These are phyloP conservation scores for Lordiphosa clarofinis DNA, from an alignment of 1,140 invertebrate species.

Conservation along the genomic window DNA sequence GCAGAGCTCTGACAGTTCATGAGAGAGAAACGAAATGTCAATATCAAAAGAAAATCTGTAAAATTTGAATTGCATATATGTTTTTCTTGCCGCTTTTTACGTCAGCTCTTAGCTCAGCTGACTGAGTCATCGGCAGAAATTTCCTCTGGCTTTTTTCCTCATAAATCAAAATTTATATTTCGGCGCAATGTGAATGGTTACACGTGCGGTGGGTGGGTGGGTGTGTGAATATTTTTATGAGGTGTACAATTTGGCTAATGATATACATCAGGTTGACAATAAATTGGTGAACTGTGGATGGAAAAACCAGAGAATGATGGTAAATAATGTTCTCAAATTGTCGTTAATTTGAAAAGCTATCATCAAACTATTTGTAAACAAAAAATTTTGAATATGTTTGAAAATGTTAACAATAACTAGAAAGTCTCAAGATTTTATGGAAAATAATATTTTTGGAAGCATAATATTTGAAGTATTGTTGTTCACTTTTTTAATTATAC, in stretches of 20 bases:
- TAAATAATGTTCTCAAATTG: slow-evolving; percentile 43
- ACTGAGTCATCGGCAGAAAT: slow-evolving; percentile 36
- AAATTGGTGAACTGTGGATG: slow-evolving; percentile 18
- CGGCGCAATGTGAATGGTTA: slow-evolving; percentile 7
- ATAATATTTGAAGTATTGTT: no score
- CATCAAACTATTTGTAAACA: slow-evolving; percentile 17
- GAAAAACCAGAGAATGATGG: not conserved
- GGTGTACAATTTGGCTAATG: slow-evolving; percentile 42
- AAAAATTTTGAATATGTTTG: no score
- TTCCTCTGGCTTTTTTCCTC: slow-evolving; percentile 24
- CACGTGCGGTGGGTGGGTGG: not conserved
- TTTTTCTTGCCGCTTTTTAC: slow-evolving; percentile 13
- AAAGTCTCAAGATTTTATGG: no score
- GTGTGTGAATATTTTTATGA: slow-evolving; percentile 24
- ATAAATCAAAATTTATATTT: slow-evolving; percentile 31
- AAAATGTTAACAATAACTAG: no score
- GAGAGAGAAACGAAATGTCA: slow-evolving; percentile 18
- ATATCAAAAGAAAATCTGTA: slow-evolving; percentile 6
- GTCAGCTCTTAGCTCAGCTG: slow-evolving; percentile 19
- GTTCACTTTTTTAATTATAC: no score
- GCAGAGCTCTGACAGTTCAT: slow-evolving; percentile 38
- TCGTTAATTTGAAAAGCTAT: slow-evolving; percentile 19
- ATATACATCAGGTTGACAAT: slow-evolving; percentile 38
- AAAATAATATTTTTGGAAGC: no score
- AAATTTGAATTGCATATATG: slow-evolving; percentile 13